Evolutionary conservation across 2,888 invertebrate genomes (phyloP).

Genomic region (Gonocerus acuteangulatus): DNA sequence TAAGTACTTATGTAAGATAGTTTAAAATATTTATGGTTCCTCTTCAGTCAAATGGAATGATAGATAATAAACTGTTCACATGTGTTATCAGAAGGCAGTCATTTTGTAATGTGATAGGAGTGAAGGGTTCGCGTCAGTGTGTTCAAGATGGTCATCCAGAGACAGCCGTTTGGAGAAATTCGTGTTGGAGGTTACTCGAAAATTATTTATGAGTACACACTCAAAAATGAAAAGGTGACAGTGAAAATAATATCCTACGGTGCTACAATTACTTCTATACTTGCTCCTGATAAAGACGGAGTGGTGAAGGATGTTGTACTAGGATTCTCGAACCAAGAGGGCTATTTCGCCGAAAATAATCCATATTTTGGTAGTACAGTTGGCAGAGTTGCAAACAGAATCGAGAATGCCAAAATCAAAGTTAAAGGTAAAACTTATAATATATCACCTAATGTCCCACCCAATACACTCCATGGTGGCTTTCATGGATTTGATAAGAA

Average conservation of each 20-base stretch:
- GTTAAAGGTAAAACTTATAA: conserved; percentile 60
- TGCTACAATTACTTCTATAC: conserved; percentile 68
- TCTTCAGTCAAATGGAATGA: no score
- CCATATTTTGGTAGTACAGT: conserved; percentile 83
- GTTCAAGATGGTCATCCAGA: conserved; percentile 18
- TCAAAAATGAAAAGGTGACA: conserved; percentile 46
- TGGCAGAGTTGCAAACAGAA: conserved; percentile 78
- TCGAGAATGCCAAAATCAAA: conserved; percentile 61
- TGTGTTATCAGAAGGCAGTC: background rate
- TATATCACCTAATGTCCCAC: conserved; percentile 63
- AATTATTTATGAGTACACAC: conserved; percentile 32
- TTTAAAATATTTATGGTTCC: no score
- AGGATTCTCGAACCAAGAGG: conserved; percentile 74
- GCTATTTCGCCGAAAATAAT: conserved; percentile 48
- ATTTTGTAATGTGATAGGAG: no score
- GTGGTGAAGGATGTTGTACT: conserved; percentile 67
- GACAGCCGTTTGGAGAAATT: conserved; percentile 29
- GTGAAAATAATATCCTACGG: conserved; percentile 72
- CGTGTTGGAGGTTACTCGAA: conserved; percentile 18
- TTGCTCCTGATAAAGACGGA: conserved; percentile 66
- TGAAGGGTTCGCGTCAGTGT: no score
- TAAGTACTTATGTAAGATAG: no score
- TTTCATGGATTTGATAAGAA: conserved; percentile 65
- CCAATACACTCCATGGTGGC: conserved; percentile 74
- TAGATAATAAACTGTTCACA: no score